Evolutionary conservation across 2,797 vertebrate species (phyloP).

Genomic region (Microtus californicus): DNA sequence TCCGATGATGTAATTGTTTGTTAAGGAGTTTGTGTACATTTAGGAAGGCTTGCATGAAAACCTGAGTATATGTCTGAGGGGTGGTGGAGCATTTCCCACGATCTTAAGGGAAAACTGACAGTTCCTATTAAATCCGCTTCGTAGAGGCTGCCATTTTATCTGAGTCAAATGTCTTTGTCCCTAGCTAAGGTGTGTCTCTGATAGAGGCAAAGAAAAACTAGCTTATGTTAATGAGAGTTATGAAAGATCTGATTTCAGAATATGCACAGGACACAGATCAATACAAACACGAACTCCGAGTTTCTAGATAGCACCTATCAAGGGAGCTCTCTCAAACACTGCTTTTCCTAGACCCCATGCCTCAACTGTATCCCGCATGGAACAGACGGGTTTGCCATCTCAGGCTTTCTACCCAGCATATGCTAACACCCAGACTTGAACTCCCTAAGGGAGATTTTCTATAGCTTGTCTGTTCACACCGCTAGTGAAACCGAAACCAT

Average conservation of each 20-base stretch:
- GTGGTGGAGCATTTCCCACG: not conserved
- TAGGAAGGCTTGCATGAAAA: not conserved
- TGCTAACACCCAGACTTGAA: constrained; percentile 39
- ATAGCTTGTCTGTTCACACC: constrained; percentile 39
- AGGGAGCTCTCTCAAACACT: not conserved
- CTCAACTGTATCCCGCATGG: not conserved
- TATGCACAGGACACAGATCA: not conserved
- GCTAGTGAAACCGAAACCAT: constrained; percentile 49
- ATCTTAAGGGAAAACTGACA: not conserved
- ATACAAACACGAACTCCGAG: constrained; percentile 39
- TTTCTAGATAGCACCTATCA: not conserved
- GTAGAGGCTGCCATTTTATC: not conserved
- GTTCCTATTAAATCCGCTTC: not conserved
- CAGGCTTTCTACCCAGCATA: not conserved
- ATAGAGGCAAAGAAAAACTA: not conserved
- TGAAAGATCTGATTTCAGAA: constrained; percentile 18
- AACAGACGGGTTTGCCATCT: constrained; percentile 21
- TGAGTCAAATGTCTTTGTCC: not conserved
- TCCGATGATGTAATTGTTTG: not conserved
- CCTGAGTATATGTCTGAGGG: not conserved
- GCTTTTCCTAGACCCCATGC: not conserved
- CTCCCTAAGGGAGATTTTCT: not conserved
- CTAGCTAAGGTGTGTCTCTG: not conserved
- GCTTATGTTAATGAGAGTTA: not conserved
- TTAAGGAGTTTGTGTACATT: not conserved